Conservation (phyloP, 2,888 invertebrate genomes). For the Melieria crassipennis region DNA sequence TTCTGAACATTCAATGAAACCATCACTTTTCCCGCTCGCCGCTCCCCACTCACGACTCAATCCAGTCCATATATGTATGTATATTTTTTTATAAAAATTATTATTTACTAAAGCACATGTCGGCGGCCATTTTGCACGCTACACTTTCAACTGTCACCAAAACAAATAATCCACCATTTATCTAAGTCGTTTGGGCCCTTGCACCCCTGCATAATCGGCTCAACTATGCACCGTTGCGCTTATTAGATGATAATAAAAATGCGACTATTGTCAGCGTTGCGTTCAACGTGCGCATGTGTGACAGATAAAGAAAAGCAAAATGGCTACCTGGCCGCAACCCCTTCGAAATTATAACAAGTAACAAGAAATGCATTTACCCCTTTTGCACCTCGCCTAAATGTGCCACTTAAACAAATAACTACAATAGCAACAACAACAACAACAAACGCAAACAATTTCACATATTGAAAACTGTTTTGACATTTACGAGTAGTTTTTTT, state of each 20-base stretch:
- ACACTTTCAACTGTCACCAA: no score
- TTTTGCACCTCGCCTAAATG: constrained; percentile 22
- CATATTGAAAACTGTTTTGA: constrained; percentile 53
- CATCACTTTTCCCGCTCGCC: no score
- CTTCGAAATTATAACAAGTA: not conserved
- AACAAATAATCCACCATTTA: no score
- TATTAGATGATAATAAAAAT: constrained; percentile 41
- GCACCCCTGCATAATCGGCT: constrained; percentile 40
- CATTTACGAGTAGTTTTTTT: constrained; percentile 51
- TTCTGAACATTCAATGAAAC: no score
- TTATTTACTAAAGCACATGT: no score
- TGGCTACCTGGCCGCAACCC: constrained; percentile 54
- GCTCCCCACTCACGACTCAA: no score
- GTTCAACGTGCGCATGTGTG: no score
- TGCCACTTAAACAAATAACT: not conserved
- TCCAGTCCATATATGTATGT: no score
- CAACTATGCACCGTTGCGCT: constrained; percentile 45
- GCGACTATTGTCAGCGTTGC: not conserved
- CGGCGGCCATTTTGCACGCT: no score
- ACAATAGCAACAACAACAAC: constrained; percentile 40
- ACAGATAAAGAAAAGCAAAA: constrained; percentile 45
- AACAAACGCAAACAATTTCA: constrained; percentile 31
- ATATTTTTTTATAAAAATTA: no score
- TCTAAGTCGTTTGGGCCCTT: no score
- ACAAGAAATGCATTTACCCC: constrained; percentile 48